Conservation (phyloP, 2,888 invertebrate species). For the Stenchaetothrips biformis region DNA sequence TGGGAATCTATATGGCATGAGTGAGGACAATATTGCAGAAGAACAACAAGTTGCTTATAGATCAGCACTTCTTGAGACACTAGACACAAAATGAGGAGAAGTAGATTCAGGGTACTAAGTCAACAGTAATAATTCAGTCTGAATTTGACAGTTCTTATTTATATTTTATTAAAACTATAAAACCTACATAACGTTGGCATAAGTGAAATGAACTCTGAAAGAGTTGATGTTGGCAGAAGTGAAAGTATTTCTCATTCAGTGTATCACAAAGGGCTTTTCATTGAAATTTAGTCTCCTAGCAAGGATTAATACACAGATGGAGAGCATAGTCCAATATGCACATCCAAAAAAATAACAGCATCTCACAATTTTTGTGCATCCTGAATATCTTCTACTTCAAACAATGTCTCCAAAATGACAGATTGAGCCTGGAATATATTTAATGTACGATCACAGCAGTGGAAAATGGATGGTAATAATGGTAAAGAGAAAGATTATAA, state of each 20-base stretch:
- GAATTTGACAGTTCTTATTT: slow-evolving; percentile 25
- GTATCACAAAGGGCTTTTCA: neutral
- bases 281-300: neutral
- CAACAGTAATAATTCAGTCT: neutral
- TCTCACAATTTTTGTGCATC: neutral
- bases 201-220: neutral
- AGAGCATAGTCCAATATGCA: too few species aligned
- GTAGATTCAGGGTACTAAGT: neutral
- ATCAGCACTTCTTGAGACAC: neutral
- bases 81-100: neutral
- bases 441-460: neutral
- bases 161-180: neutral
- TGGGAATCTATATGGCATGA: neutral
- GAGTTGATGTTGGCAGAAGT: neutral
- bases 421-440: too few species aligned
- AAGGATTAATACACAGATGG: too few species aligned
- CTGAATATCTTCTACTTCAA: too few species aligned
- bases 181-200: neutral
- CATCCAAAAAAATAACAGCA: too few species aligned
- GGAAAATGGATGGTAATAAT: neutral
- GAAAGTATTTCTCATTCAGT: neutral
- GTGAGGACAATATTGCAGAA: neutral
- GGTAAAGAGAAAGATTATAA: neutral
- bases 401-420: too few species aligned
- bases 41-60: neutral